Base-by-base conservation (phyloP, 2,797 vertebrate species). In the Rhabdophis nuchalis region DNA sequence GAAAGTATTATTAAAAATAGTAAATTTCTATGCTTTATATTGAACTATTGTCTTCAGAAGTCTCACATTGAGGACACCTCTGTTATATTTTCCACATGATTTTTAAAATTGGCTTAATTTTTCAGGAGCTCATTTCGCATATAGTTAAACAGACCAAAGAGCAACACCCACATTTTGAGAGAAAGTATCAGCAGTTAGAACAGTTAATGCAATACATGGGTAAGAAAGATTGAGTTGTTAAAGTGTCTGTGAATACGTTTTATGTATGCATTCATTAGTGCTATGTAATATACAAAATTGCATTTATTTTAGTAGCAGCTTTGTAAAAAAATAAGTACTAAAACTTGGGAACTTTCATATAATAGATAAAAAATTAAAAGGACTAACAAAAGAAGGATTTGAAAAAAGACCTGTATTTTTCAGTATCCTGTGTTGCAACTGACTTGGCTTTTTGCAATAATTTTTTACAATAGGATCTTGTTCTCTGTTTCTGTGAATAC, bases 1-100 rank as follows among this genome's bases (percentile, higher is more conserved):
- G 92, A 14, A 92, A 88, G 46, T 89, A 53, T 72, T 93, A 95
- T 93, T 93, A 25, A 52, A 94, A 94, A 88, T 54, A 93, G 1
- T 87, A 27, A 89, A 86, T 92, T 88, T 93, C 86, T 89, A 32
- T 93, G 93, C 92, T 92, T 72, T 94, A 2, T 0, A 2, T 20
- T n/a, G 5, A 0, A 52, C 93, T 91, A 61, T 91, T 82, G 0
- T 88, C 52, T 92, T 41, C 36, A 93, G 29, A 4, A 94, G 72
- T 58, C 2, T 27, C 2, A 23, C 72, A 91, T 46, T n/a, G 60
- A 58, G n/a, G 9, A 14, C n/a, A 86, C 32, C 57, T 2, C 29
- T 58, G 85, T 29, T 89, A 54, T 91, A 92, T 93, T 27, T 94
- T 93, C 87, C n/a, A 57, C 52, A 18, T 94, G 90, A 9, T 10